Evolutionary conservation across 1,140 invertebrate genomes (phyloP).

Genomic region (Ceratoteleas bidentatus): DNA sequence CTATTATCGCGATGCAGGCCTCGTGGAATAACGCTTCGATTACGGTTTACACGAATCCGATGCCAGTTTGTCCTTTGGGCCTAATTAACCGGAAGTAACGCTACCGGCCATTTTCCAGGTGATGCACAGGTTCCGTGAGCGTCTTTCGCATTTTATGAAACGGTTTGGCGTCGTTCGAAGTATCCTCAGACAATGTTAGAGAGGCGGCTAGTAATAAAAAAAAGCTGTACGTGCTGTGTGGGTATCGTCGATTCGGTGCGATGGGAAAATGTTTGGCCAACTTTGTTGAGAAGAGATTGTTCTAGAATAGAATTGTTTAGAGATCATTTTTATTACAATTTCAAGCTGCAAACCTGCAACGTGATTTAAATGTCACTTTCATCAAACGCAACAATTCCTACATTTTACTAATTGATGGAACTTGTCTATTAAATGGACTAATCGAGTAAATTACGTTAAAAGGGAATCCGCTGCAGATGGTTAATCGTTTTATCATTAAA

Average conservation of each 20-base stretch:
- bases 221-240: no score
- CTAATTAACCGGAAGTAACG: conserved; percentile 76
- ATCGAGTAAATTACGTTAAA: conserved; percentile 4
- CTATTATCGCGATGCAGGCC: conserved; percentile 69
- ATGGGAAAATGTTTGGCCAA: no score
- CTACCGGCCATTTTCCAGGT: conserved; percentile 21
- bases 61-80: conserved; percentile 56
- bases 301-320: no score
- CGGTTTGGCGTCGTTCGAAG: no score
- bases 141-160: background rate
- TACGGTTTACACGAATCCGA: conserved; percentile 72
- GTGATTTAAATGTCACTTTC: no score
- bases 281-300: no score
- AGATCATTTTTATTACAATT: no score
- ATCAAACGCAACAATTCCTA: background rate
- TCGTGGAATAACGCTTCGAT: conserved; percentile 68
- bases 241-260: no score
- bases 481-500: conserved; percentile 3
- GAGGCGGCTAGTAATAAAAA: no score
- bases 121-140: conserved; percentile 1
- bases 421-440: conserved; percentile 4
- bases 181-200: no score
- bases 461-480: background rate
- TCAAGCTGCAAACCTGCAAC: no score
- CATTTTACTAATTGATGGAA: conserved; percentile 3